Percentiles rank a stretch among this genome's conserved stretches.
Conservation (phyloP, 2,113 vertebrate genomes). For the Anser cygnoides region DNA sequence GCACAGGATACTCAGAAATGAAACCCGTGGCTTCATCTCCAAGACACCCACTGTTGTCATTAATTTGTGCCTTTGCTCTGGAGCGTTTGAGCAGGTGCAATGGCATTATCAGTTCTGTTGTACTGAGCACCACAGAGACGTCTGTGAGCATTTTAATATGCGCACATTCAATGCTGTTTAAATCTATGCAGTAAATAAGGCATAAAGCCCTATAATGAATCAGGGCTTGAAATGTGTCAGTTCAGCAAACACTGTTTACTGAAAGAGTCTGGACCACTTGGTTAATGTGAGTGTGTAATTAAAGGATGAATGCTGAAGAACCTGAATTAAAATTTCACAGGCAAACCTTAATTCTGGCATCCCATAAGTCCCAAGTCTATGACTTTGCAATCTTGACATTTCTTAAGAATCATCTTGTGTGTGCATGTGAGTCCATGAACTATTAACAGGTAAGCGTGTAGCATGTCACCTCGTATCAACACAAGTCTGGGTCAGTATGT, state of each 20-base stretch:
- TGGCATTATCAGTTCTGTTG: not conserved
- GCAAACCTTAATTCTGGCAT: not conserved
- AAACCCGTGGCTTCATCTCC: not conserved
- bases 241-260: not conserved
- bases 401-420: not conserved
- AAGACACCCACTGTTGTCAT: not conserved
- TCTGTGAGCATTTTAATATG: not conserved
- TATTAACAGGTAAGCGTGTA: not conserved
- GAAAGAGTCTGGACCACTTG: not conserved
- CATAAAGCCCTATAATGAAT: not conserved
- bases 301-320: not conserved
- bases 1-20: not conserved
- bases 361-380: not conserved
- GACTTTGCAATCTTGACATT: not conserved
- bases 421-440: not conserved
- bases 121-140: not conserved
- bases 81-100: not conserved
- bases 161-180: not conserved
- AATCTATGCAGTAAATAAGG: not conserved
- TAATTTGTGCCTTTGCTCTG: not conserved
- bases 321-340: not conserved
- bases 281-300: not conserved
- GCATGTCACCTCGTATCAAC: not conserved
- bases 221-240: not conserved
- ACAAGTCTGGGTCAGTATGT: not conserved